Base-by-base conservation (phyloP, 2,113 vertebrate genomes). In the Apodemus speciosus region DNA sequence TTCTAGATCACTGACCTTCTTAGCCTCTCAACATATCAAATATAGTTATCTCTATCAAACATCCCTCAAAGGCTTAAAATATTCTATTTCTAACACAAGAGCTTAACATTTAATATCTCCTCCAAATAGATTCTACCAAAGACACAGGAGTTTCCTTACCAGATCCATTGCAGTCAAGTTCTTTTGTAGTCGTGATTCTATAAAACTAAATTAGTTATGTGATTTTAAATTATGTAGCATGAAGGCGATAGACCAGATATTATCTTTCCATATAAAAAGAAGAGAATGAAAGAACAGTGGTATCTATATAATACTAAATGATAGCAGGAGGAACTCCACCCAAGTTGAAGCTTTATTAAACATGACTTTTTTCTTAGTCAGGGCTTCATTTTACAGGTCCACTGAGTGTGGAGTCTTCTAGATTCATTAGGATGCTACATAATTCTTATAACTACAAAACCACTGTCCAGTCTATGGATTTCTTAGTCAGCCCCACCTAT, bases 371-470 rank as follows among this genome's bases (percentile, higher is more conserved):
- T 40, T 62, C 10, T 23, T 25, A 1, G 1, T n/a, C 10, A 21
- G 4, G 16, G 0, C 38, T 77, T 64, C 1, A 9, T 16, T 23
- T 58, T 51, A 21, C 4, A 46, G 38, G 32, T 14, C 6, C 69
- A 4, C 38, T 46, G 49, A 18, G 8, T 9, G 11, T 23, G 3
- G 11, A 18, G 2, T 46, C 6, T 40, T 83, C 3, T 51, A 2
- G 1, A 43, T 4, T 0, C 27, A 43, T 3, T 30, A 4, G 15
- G 21, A 6, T 69, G 30, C 13, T 40, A 2, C 23, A 56, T 20
- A 23, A 3, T 14, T 9, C 1, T 3, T 10, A 11, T 1, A 25
- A 16, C 16, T 49, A 2, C 0, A 6, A 32, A 46, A 18, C 0
- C 30, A 30, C 2, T 53, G 23, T 46, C 6, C 1, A 7, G 2